Conservation (phyloP, 2,888 invertebrate species). For the Carabus problematicus region DNA sequence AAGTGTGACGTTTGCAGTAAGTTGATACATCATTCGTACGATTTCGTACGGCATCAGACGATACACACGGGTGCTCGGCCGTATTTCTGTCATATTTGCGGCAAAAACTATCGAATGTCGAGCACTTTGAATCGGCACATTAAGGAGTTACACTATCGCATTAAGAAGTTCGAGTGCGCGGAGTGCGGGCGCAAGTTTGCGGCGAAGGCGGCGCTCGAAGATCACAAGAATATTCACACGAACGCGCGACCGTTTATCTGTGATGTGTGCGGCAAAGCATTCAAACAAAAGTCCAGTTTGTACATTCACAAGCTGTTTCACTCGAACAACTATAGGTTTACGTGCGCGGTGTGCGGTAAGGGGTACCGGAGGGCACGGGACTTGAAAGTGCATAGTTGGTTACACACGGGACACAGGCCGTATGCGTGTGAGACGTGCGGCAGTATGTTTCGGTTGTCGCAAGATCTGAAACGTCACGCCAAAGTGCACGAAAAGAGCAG, state of each 20-base stretch:
- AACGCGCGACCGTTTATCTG: constrained; percentile 61
- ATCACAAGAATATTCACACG: constrained; percentile 63
- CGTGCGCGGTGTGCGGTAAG: constrained; percentile 64
- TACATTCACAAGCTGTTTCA: constrained; percentile 62
- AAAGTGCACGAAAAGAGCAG: constrained; percentile 56
- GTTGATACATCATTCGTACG: constrained; percentile 51
- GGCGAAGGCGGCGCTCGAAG: constrained; percentile 60
- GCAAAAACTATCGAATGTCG: constrained; percentile 60
- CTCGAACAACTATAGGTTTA: constrained; percentile 54
- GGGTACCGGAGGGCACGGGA: constrained; percentile 64
- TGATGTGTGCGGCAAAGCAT: constrained; percentile 63
- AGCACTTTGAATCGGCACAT: constrained; percentile 64
- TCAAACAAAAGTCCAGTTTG: constrained; percentile 63
- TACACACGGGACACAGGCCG: constrained; percentile 66
- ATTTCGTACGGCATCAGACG: constrained; percentile 61
- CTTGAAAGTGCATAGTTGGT: constrained; percentile 62
- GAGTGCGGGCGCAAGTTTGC: constrained; percentile 62
- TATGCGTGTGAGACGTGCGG: constrained; percentile 63
- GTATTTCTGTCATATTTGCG: constrained; percentile 64
- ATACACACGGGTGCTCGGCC: constrained; percentile 59
- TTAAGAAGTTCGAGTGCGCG: constrained; percentile 62
- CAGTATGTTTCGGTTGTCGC: constrained; percentile 60
- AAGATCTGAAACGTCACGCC: constrained; percentile 58
- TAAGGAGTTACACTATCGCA: constrained; percentile 59
- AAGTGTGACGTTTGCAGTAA: constrained; percentile 60